A percentile compares a stretch with the other conserved stretches of the same genome.
These are phyloP conservation scores for Linyphia triangularis DNA, from an alignment of 2,888 invertebrate genomes.

Conservation along the genomic window DNA sequence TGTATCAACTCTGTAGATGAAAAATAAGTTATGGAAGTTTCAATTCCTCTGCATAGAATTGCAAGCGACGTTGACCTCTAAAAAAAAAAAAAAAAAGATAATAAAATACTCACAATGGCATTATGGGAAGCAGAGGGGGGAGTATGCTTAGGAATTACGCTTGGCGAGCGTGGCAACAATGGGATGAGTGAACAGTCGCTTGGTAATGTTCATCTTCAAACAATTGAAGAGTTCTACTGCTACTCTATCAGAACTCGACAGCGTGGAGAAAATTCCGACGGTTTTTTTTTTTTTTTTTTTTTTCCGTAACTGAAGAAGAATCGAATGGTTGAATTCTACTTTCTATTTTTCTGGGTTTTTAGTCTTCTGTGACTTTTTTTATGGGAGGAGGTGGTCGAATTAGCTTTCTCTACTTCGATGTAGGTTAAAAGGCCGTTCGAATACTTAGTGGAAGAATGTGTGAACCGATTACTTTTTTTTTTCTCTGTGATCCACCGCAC, in stretches of 20 bases:
- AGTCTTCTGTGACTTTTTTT: neutral
- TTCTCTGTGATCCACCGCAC: too few relatives aligned
- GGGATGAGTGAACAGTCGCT: slow-evolving; percentile 9
- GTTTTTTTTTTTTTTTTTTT: neutral
- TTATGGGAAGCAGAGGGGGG: neutral
- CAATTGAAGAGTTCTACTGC: slow-evolving; percentile 4
- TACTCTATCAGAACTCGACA: neutral
- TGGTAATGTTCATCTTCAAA: slow-evolving; percentile 5
- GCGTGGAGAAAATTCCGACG: neutral
- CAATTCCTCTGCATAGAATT: neutral
- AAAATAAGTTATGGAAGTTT: too few relatives aligned
- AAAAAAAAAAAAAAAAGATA: neutral
- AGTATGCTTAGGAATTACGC: slow-evolving; percentile 43
- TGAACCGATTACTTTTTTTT: too few relatives aligned
- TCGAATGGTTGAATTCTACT: neutral
- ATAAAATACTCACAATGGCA: slow-evolving; percentile 38
- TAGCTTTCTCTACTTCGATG: neutral
- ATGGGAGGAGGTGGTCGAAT: neutral
- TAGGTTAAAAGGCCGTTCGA: neutral
- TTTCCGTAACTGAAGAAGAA: neutral
- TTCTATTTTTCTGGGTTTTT: neutral
- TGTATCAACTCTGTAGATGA: neutral
- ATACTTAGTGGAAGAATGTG: too few relatives aligned
- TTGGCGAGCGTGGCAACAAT: slow-evolving; percentile 46
- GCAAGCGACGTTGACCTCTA: neutral